These are phyloP conservation scores for Cephus pulcher DNA, from an alignment of 2,888 invertebrate genomes.

Conservation along the genomic window DNA sequence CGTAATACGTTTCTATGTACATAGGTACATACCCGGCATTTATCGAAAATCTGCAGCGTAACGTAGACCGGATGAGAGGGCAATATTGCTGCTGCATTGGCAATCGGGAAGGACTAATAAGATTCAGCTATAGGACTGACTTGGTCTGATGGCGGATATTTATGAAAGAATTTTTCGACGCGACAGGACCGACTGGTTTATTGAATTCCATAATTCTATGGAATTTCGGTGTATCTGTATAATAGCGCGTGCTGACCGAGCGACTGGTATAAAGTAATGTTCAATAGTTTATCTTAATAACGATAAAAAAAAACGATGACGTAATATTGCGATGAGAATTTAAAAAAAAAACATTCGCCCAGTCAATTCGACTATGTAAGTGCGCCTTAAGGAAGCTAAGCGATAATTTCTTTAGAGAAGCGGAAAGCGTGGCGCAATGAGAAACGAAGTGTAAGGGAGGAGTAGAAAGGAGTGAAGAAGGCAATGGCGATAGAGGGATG, in stretches of 20 bases:
- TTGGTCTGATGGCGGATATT: background rate
- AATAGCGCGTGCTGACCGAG: background rate
- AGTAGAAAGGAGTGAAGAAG: background rate
- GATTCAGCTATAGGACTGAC: background rate
- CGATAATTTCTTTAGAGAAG: background rate
- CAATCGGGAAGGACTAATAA: background rate
- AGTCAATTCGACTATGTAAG: background rate
- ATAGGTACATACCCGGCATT: background rate
- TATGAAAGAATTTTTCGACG: background rate
- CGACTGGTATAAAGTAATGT: background rate
- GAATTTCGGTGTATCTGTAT: background rate
- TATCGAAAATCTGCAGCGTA: background rate
- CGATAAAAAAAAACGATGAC: background rate
- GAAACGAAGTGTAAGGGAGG: slow-evolving; percentile 1
- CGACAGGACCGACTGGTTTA: background rate
- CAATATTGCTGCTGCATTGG: background rate
- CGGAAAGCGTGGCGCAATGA: slow-evolving; percentile 7
- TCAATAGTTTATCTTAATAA: background rate
- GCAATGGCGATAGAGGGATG: background rate
- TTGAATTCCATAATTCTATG: background rate
- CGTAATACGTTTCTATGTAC: background rate
- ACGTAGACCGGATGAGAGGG: background rate
- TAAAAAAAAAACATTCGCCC: background rate
- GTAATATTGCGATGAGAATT: background rate
- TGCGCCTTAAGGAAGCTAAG: background rate